A percentile compares a stretch with the other conserved stretches of the same genome.
Evolutionary conservation across 2,113 vertebrate species (phyloP).

Genomic region (Corythornis vintsioides): DNA sequence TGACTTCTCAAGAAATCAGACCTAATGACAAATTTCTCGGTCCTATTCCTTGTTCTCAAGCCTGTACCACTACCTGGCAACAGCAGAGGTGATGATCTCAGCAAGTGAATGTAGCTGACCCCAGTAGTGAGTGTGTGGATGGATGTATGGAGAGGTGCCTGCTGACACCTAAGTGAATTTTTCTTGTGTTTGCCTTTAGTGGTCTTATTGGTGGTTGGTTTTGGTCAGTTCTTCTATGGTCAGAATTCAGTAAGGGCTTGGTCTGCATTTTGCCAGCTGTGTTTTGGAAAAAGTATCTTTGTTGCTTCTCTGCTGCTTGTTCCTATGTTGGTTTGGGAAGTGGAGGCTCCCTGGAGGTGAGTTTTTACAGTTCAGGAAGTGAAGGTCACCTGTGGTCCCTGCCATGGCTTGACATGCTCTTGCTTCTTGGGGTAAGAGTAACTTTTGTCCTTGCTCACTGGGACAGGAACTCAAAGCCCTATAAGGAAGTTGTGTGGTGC

Average conservation of each 20-base stretch:
- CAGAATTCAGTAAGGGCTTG: not conserved
- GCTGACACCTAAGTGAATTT: not conserved
- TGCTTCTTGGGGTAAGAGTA: accelerated
- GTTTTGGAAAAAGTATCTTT: not conserved
- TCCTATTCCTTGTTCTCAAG: not conserved
- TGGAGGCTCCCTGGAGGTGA: not conserved
- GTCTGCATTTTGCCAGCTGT: not conserved
- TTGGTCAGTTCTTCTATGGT: not conserved
- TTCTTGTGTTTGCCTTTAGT: not conserved
- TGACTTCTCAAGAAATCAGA: not conserved
- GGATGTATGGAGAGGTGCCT: not conserved
- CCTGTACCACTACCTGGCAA: not conserved
- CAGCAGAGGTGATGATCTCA: accelerated
- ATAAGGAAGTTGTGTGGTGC: accelerated
- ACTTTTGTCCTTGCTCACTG: not conserved
- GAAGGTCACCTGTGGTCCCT: accelerated
- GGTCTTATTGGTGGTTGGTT: not conserved
- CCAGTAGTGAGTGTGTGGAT: not conserved
- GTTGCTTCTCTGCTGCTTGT: not conserved
- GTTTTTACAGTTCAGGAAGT: not conserved
- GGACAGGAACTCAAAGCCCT: not conserved
- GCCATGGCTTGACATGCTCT: accelerated
- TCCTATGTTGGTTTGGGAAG: not conserved
- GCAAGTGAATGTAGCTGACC: accelerated
- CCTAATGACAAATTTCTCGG: not conserved